phyloP scores from a whole-genome alignment of 2,797 vertebrate genomes.

The Myripristis murdjan region DNA sequence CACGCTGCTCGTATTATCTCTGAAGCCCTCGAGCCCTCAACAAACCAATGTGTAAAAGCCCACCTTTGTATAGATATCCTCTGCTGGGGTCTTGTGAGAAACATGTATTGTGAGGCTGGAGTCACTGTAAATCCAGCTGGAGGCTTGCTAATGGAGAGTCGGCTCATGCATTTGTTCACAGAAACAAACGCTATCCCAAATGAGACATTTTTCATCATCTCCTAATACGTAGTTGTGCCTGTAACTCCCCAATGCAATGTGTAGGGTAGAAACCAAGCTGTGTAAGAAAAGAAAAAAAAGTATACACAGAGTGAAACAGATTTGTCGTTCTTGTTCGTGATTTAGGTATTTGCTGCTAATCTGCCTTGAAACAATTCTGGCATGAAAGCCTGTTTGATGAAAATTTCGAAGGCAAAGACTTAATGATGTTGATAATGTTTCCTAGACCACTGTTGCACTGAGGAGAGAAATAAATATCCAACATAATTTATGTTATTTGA shows the following conservation, averaged over 20 bases:
- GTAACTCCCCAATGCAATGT: constrained; percentile 60
- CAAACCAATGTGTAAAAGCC: constrained; percentile 37
- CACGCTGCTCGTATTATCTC: constrained; percentile 1
- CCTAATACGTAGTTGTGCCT: constrained; percentile 64
- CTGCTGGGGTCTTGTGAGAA: neutral
- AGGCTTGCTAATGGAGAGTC: constrained; percentile 32
- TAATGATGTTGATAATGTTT: constrained; percentile 51
- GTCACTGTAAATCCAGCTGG: constrained; percentile 31
- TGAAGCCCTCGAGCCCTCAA: neutral
- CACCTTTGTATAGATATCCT: neutral
- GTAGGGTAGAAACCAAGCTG: constrained; percentile 65
- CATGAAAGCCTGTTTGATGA: constrained; percentile 30
- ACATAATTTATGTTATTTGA: constrained; percentile 38
- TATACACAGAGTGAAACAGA: constrained; percentile 46
- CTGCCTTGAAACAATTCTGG: constrained; percentile 53
- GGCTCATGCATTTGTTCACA: neutral
- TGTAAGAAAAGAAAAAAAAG: constrained; percentile 51
- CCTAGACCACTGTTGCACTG: constrained; percentile 82
- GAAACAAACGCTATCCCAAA: constrained; percentile 43
- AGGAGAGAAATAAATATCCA: constrained; percentile 65
- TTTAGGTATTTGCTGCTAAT: constrained; percentile 72
- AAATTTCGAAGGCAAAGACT: constrained; percentile 33
- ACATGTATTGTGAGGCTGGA: constrained; percentile 1
- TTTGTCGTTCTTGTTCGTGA: constrained; percentile 65
- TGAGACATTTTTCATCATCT: constrained; percentile 42